Conservation (phyloP, 2,113 vertebrate genomes). For the Willisornis vidua region DNA sequence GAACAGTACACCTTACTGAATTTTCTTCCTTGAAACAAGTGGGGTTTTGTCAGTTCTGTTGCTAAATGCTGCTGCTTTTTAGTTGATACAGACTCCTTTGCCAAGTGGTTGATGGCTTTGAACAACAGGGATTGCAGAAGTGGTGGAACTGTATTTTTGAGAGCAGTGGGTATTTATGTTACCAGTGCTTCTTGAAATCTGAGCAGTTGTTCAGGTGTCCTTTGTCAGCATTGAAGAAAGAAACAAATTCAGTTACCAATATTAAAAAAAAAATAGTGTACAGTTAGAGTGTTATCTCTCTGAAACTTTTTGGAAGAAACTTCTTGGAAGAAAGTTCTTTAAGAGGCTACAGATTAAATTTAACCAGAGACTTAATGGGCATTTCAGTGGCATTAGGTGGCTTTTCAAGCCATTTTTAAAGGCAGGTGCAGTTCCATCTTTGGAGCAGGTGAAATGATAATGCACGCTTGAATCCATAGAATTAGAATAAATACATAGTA, state of each 20-base stretch:
- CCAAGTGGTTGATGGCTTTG: not conserved
- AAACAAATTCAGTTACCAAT: not conserved
- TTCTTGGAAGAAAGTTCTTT: not conserved
- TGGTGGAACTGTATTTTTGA: not conserved
- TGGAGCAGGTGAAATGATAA: not conserved
- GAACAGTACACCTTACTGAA: not conserved
- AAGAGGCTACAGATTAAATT: not conserved
- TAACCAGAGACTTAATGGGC: not conserved
- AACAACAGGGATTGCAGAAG: not conserved
- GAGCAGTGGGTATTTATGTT: not conserved
- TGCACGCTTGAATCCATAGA: not conserved
- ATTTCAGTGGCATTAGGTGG: not conserved
- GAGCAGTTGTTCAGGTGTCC: not conserved
- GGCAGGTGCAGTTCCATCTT: not conserved
- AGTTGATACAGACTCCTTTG: not conserved
- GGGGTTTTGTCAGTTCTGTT: not conserved
- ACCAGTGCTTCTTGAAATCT: not conserved
- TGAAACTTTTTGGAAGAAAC: not conserved
- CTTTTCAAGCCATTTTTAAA: not conserved
- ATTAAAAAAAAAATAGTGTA: not conserved
- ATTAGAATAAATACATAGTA: not conserved
- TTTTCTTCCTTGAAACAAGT: not conserved
- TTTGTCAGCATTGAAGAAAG: not conserved
- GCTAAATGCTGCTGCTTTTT: not conserved
- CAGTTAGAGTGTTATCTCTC: not conserved